Evolutionary conservation across 2,888 invertebrate species (phyloP).

Genomic region (Brachylomia viminalis): DNA sequence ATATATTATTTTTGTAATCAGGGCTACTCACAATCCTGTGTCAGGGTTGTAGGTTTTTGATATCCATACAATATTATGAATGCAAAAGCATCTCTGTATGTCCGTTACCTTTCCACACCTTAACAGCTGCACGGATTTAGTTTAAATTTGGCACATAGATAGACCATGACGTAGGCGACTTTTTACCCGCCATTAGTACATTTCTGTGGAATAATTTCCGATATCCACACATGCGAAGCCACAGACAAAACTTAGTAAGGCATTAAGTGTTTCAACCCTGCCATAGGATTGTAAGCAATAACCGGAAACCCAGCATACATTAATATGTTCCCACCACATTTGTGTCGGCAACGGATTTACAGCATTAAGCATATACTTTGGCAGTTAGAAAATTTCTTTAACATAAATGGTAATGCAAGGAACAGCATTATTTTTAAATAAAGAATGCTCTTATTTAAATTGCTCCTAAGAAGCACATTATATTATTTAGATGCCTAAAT

Average conservation of each 20-base stretch:
- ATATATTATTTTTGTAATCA: neutral
- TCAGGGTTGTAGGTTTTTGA: neutral
- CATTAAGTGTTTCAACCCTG: neutral
- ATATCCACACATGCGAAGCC: fast-evolving
- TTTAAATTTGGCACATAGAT: too few relatives aligned
- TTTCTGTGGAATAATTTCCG: neutral
- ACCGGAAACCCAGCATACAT: neutral
- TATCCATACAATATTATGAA: neutral
- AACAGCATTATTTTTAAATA: too few relatives aligned
- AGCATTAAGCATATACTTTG: neutral
- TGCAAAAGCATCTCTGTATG: neutral
- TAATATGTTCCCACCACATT: neutral
- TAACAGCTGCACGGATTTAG: too few relatives aligned
- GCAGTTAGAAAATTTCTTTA: neutral
- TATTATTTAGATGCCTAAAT: too few relatives aligned
- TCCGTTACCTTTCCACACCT: too few relatives aligned
- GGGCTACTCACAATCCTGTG: too few relatives aligned
- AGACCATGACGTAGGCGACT: neutral
- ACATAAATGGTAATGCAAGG: too few relatives aligned
- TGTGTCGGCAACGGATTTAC: neutral
- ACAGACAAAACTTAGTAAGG: too few relatives aligned
- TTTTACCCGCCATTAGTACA: too few relatives aligned
- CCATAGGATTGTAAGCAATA: neutral
- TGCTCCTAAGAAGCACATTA: too few relatives aligned
- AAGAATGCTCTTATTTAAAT: too few relatives aligned